Percentiles rank a stretch among this genome's conserved stretches.
These are phyloP conservation scores for Stegostoma tigrinum DNA, from an alignment of 2,113 vertebrate genomes.

Conservation along the genomic window DNA sequence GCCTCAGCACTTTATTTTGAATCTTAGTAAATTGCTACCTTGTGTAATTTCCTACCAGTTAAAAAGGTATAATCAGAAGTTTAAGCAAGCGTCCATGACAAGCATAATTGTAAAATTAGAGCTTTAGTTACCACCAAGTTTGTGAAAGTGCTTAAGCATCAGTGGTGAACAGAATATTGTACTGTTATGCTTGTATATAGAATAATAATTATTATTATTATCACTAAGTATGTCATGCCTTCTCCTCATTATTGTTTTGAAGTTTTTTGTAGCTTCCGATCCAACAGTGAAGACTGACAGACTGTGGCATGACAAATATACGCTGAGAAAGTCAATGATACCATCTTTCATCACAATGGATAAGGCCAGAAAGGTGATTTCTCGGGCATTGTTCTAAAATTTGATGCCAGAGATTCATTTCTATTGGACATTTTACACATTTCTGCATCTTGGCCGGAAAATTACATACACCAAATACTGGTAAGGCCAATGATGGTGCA, in stretches of 20 bases:
- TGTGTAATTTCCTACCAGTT: not conserved
- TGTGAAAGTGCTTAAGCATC: not conserved
- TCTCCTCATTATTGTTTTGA: constrained; percentile 40
- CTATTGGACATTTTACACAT: not conserved
- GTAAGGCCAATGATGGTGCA: not conserved
- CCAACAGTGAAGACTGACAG: constrained; percentile 91
- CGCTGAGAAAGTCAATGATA: constrained; percentile 91
- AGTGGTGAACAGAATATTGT: not conserved
- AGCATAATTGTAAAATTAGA: not conserved
- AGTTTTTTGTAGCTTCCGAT: constrained; percentile 98
- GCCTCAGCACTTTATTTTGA: not conserved
- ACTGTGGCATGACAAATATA: constrained; percentile 97
- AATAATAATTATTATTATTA: not conserved
- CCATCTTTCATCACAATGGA: constrained; percentile 96
- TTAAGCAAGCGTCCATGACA: not conserved
- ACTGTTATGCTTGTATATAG: not conserved
- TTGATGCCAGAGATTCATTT: not conserved
- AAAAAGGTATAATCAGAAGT: not conserved
- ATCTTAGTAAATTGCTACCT: not conserved
- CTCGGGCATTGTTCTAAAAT: not conserved
- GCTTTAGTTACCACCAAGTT: not conserved
- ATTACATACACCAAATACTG: not conserved
- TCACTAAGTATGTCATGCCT: not conserved
- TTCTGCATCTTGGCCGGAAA: not conserved
- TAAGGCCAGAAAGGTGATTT: constrained; percentile 80